Base-by-base conservation (phyloP, 2,113 vertebrate genomes). In the Ptilorrhoa leucosticta region DNA sequence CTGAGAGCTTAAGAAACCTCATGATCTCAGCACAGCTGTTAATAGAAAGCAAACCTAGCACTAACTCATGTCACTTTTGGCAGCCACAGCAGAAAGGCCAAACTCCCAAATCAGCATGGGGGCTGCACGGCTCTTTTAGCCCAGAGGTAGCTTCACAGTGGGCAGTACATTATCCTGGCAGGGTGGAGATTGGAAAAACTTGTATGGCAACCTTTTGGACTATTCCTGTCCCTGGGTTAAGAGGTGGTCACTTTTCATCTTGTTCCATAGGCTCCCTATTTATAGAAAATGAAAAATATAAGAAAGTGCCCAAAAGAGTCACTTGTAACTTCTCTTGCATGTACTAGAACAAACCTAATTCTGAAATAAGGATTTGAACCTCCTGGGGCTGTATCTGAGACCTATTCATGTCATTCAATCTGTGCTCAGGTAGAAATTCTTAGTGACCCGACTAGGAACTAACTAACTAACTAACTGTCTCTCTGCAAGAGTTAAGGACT, bases 1-100 rank as follows among this genome's bases (percentile, higher is more conserved):
- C 76, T 66, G 80, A 80, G 94, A 96, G 94, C 93, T 95, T 96
- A 96, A 95, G 87, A 96, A 97, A 96, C 90, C 63, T 89, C 94
- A 95, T 96, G 93, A 96, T 90, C 85, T 96, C 95, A 96, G 93
- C 96, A 92, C 90, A 90, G 90, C 94, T 96, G 93, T 83, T 91
- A 94, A 91, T 64, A 93, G 92, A 97, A 96, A 96, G 84, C 92
- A 94, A 96, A 97, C 47, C 71, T 86, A 93, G 87, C 93, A 83
- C 94, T 96, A 96, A 95, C 56, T 91, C 90, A 86, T 88, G 95
- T 86, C 92, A 81, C 83, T 96, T 94, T 96, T 94, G 94, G 92
- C 93, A 95, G 93, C 60, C 75, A 33, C 92, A 92, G 93, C 93
- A 97, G 85, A 95, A 90, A 93, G 87, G 35, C 79, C 82, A 83